Base-by-base conservation (phyloP, 2,113 vertebrate species). In the Poeciliopsis turrubarensis region DNA sequence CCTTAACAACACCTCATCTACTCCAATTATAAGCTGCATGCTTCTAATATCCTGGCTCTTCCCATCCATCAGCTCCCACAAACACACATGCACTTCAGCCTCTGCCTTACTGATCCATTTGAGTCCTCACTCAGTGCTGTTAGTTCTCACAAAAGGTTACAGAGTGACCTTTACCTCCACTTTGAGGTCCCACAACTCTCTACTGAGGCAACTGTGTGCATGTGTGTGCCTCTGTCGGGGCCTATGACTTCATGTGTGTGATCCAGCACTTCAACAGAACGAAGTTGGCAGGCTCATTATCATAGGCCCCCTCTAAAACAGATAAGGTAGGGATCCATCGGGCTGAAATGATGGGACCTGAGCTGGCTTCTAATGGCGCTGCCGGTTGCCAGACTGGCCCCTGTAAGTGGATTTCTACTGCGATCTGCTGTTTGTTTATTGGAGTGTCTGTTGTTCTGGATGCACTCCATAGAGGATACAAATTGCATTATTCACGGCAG, bases 401-500 rank as follows among this genome's bases (percentile, higher is more conserved):
- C 87, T 86, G 77, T 92, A 94, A 94, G 90, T 93, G 90, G 86
- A 92, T 92, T 92, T 92, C 87, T 84, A 87, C 92, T 84, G 89
- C 75, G 85, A 92, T 91, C 80, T 86, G 85, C 87, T 91, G 90
- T 93, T 93, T 92, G 92, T 94, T 93, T 94, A 94, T 91, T 91
- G 84, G 87, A 93, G 90, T 89, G 87, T 88, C 90, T 90, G 92
- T 93, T 94, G 93, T 93, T 92, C 89, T 93, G 91, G 92, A 94
- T 93, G 90, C 89, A 90, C 93, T 94, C 93, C 93, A 93, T 90
- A 91, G 93, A 93, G 92, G 90, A 94, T 94, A 94, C 94, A 94
- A 93, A 95, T 94, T 94, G 90, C 91, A 95, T 95, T 94, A 95
- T 95, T 94, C 93, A 94, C 91, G 88, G 91, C 86, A 91, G 92